Evolutionary conservation across 2,797 vertebrate genomes (phyloP), one percentile per base, ranked within the genome.

Genomic region (Balearica regulorum): DNA sequence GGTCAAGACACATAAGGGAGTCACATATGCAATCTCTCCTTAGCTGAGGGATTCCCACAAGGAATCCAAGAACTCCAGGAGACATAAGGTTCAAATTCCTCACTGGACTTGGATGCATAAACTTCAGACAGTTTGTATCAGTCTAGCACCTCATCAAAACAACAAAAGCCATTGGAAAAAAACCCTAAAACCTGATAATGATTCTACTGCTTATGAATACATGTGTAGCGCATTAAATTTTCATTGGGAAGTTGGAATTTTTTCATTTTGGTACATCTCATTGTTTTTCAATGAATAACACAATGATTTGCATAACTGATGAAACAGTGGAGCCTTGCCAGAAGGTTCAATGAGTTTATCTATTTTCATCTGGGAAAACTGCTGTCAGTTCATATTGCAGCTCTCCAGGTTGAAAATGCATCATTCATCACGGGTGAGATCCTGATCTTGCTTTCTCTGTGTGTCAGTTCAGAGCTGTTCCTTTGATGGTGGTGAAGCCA

Each of bases 321-420:
- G 88, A 94, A 95, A 86, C 28, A 64, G 41, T 55, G 77, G 18
- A 89, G 44, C 57, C 46, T 93, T 84, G 57, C 65, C 66, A 87
- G 92, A 92, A 97, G 60, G 22, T 96, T 94, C 93, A 96, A 78
- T 83, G 81, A 96, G 46, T 79, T 96, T 91, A 73, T 88, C 37
- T 95, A 6, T 96, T 97, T 96, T 96, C 10, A 4, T n/a, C 71
- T 76, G 71, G 80, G 69, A 93, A 96, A 96, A 95, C 15, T 70
- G 33, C 80, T 92, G 93, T 97, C 89, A 83, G 31, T 92, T 96
- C 90, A 48, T 65, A 91, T 53, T 58, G 73, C 44, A 75, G 26
- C 28, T 94, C 69, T 51, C 46, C 84, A 53, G 65, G 39, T 20
- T 93, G 87, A 85, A 89, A 92, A 96, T 79, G 13, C 24, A 81